These are phyloP conservation scores for Barnardius zonarius DNA, from an alignment of 2,113 vertebrate genomes.

Conservation along the genomic window DNA sequence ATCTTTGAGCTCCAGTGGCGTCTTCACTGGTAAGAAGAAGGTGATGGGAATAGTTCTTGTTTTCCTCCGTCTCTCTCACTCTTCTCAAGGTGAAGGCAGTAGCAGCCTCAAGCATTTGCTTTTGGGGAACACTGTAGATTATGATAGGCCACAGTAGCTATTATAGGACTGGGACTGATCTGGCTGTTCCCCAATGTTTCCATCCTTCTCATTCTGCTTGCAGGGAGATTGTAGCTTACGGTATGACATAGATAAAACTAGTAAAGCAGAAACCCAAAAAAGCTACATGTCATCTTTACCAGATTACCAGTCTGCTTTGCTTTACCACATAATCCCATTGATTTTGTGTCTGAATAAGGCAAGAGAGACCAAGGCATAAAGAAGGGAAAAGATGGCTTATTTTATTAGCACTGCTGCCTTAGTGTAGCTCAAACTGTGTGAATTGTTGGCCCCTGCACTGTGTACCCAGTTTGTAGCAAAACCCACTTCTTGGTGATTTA, in stretches of 20 bases:
- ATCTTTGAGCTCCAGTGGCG: neutral
- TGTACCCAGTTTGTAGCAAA: neutral
- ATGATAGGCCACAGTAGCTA: fast-evolving
- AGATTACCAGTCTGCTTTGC: neutral
- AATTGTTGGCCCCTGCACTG: neutral
- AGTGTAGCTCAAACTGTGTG: neutral
- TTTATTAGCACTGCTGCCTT: neutral
- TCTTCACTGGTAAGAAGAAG: neutral
- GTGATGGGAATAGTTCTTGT: neutral
- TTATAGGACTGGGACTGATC: neutral
- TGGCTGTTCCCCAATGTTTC: fast-evolving
- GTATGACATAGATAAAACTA: neutral
- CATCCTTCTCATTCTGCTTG: neutral
- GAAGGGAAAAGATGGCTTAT: neutral
- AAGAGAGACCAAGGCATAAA: neutral
- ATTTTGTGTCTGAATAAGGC: neutral
- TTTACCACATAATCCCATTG: neutral
- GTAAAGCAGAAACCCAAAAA: neutral
- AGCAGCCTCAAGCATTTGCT: neutral
- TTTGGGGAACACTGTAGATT: neutral
- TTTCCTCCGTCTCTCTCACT: neutral
- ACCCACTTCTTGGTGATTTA: neutral
- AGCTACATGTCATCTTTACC: neutral
- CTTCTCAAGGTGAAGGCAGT: neutral
- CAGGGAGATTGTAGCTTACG: neutral